Base-by-base conservation (phyloP, 2,113 vertebrate species). In the Clinocottus analis region DNA sequence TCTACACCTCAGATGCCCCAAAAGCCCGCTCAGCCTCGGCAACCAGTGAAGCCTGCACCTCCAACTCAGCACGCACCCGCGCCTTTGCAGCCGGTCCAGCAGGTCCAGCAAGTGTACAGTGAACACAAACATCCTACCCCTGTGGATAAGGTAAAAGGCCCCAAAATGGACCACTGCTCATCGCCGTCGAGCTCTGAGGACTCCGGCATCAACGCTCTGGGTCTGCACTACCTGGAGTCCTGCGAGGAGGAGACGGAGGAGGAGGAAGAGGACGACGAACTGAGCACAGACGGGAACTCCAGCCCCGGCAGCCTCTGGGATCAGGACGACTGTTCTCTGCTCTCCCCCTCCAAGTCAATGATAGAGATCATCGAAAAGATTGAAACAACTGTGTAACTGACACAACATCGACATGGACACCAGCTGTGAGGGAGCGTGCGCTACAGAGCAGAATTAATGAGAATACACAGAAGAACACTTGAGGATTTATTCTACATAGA, bases 341-440 rank as follows among this genome's bases (percentile, higher is more conserved):
- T 99, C 9, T 98, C 97, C 0, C 98, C 97, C 0, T 99, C 97
- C 0, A 97, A 97, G 91, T 97, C 97, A 0, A 96, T 96, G 69
- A 94, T 99, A 93, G 98, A 99, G 87, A 97, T 99, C 93, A 99
- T 99, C 0, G 98, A 99, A 92, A 99, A 98, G 71, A 99, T 99
- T 75, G 98, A 99, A 94, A 99, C 98, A 89, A 99, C 97, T 56
- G 98, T 99, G 91, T 99, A 94, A 97, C 79, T 39, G 39, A 77
- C 68, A 13, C n/a, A 39, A 14, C 29, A 6, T 47, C 5, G 13
- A 29, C 25, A 12, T 19, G 72, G 74, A 83, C 47, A 10, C 51
- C 67, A 29, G 37, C 79, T 67, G 74, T 25, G 66, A 65, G 27
- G 58, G 72, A 63, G 65, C 11, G 7, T 14, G 27, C 85, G 43